Evolutionary conservation across 2,797 vertebrate genomes (phyloP).

Genomic region (Schizopygopsis pylzovi): DNA sequence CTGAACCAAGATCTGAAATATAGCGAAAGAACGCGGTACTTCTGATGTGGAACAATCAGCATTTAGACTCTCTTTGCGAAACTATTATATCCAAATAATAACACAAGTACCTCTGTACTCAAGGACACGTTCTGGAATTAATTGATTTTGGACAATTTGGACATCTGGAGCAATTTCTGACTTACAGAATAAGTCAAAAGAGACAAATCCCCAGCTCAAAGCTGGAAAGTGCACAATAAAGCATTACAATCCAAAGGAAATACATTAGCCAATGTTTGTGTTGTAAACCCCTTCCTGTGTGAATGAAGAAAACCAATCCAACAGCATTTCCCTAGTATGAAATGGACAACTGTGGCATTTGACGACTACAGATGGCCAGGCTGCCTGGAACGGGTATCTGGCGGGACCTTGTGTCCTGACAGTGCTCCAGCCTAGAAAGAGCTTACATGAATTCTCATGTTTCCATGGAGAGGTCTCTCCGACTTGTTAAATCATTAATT

Average conservation of each 20-base stretch:
- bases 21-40: not conserved
- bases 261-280: conserved; percentile 68
- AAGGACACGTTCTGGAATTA: conserved; percentile 35
- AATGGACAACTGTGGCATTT: conserved; percentile 56
- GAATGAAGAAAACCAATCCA: conserved; percentile 48
- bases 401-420: conserved; percentile 56
- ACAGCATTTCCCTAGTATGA: conserved; percentile 45
- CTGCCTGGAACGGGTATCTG: conserved; percentile 43
- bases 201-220: conserved; percentile 22
- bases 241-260: conserved; percentile 50
- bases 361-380: conserved; percentile 57
- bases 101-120: conserved; percentile 57
- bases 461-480: conserved; percentile 56
- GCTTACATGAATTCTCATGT: conserved; percentile 51
- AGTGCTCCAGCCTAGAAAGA: conserved; percentile 47
- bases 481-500: conserved; percentile 51
- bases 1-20: conserved; percentile 23
- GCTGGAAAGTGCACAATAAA: conserved; percentile 58
- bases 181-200: conserved; percentile 42
- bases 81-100: conserved; percentile 45
- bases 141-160: conserved; percentile 24
- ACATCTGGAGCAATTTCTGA: not conserved
- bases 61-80: conserved; percentile 14
- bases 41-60: conserved; percentile 5
- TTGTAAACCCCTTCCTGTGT: conserved; percentile 63